Conservation (phyloP, 1,140 invertebrate species). For the Orius laevigatus region DNA sequence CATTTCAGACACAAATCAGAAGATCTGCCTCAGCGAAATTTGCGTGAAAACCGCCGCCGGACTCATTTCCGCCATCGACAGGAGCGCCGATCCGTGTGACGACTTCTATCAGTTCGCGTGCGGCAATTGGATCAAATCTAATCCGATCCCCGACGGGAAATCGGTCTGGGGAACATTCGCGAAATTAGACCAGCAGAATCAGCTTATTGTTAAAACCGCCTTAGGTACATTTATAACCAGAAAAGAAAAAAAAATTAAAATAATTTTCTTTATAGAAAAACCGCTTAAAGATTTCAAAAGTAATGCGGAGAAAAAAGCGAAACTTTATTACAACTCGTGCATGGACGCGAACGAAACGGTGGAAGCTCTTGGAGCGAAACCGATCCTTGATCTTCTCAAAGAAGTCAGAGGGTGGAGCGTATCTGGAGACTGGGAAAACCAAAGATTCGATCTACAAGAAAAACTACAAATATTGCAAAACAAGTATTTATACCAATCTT, state of each 20-base stretch:
- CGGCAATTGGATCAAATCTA: constrained; percentile 75
- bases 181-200: constrained; percentile 83
- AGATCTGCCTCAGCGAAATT: constrained; percentile 53
- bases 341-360: constrained; percentile 85
- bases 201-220: constrained; percentile 78
- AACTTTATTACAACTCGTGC: constrained; percentile 82
- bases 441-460: constrained; percentile 58
- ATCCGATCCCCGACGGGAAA: constrained; percentile 83
- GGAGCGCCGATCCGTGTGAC: constrained; percentile 63
- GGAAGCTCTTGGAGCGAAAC: constrained; percentile 61
- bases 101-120: constrained; percentile 93
- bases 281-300: constrained; percentile 43
- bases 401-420: constrained; percentile 65
- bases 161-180: constrained; percentile 91
- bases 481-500: too few species aligned
- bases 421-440: constrained; percentile 35
- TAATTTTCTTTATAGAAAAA: constrained; percentile 34
- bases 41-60: constrained; percentile 75
- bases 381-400: constrained; percentile 57
- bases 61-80: constrained; percentile 70
- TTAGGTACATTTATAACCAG: constrained; percentile 39
- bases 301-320: constrained; percentile 73
- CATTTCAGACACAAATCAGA: not conserved
- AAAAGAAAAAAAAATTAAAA: too few species aligned
- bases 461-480: constrained; percentile 37